Evolutionary conservation across 2,888 invertebrate genomes (phyloP), one percentile per base, ranked within the genome.

Genomic region (Sylvicola cinctus): DNA sequence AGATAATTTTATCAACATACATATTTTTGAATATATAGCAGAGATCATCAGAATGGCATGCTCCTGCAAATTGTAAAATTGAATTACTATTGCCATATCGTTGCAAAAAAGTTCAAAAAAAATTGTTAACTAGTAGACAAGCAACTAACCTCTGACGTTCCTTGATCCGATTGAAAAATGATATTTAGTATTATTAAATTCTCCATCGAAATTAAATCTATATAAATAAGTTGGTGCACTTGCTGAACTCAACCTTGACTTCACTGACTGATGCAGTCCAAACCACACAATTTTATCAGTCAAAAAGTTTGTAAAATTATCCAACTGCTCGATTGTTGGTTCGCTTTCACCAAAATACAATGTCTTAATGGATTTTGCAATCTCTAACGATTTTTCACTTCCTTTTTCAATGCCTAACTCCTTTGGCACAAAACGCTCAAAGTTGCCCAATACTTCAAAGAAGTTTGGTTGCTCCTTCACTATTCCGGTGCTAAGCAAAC

Each of bases 271-370:
- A 16, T 52, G 48, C 2, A 54, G 45, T 12, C 54, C 54, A 42
- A 55, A 51, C 49, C 51, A 52, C 42, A 57, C 55, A 16, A 49
- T 47, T 26, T 52, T 50, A 34, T 51, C 51, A 1, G 49, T 6
- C 5, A 6, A 6, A 20, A 20, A 20, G 20, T 20, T 8, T 6
- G 8, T 20, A 8, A 20, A 20, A 20, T 4, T 8, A 20, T 20
- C 20, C 20, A 20, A 4, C 20, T 6, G 55, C 14, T 56, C 45
- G 34, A 39, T 44, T 3, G 50, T 47, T 3, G 60, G 50, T 32
- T 53, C 48, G 20, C 54, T 49, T 6, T 60, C 52, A 2, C 55
- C 59, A 41, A 59, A 65, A 44, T 64, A 63, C 7, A 51, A 47
- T 12, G 56, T 39, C 31, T 55, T 54, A 8, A 66, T 48, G 40